Evolutionary conservation across 2,888 invertebrate genomes (phyloP), one percentile per base, ranked within the genome.

Genomic region (Cryptocephalus moraei): DNA sequence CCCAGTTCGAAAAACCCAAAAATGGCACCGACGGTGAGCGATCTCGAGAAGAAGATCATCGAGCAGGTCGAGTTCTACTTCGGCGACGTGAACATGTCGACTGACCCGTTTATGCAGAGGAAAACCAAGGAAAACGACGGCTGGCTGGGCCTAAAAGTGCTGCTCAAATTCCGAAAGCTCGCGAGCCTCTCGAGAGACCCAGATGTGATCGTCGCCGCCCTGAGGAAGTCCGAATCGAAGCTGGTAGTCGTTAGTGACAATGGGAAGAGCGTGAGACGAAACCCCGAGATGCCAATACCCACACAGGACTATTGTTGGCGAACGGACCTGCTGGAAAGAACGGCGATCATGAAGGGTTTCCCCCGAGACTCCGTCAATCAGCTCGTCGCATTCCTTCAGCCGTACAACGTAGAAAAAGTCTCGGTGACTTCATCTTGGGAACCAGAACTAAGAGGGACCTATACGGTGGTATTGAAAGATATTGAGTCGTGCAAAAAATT

Each of bases 111-210:
- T 34, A 9, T 34, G n/a, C 9, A 13, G 9, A 42, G 9, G 42
- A n/a, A 42, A 42, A 42, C 22, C 14, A 14, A 42, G 32, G 43
- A 34, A n/a, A n/a, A 34, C n/a, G 34, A 34, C 34, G 34, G 34
- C 34, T 34, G 34, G 34, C 9, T 34, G 9, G n/a, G 34, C 34
- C n/a, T 34, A 34, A 9, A 34, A 34, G 34, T 34, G 9, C 34
- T 34, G 9, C 34, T 34, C 9, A 34, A n/a, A 9, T 34, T 34
- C n/a, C 9, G 34, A 34, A 9, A n/a, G n/a, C 34, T 34, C n/a
- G 34, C 34, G 9, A 34, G 34, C 34, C 34, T 34, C 9, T 9
- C 9, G 9, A 34, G 34, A 34, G 34, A 34, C n/a, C 34, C n/a
- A 9, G 34, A 34, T 9, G 34, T 34, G n/a, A 34, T 34, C 9